Conservation (phyloP, 2,797 vertebrate species). For the Synanceia verrucosa region DNA sequence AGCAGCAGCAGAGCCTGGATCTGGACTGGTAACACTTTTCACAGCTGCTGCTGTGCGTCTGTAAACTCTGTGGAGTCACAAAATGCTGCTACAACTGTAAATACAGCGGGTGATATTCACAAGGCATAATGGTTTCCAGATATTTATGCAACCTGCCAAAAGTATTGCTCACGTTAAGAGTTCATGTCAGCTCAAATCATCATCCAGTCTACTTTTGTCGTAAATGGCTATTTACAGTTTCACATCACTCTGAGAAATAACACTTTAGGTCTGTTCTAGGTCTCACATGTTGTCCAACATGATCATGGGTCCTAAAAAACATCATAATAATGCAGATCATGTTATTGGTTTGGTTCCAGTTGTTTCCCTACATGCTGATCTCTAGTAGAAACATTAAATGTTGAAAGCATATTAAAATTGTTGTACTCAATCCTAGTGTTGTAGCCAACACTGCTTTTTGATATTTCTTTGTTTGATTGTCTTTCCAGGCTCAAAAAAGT, state of each 20-base stretch:
- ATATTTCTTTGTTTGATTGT: not conserved
- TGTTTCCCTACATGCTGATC: no score
- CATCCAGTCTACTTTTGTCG: not conserved
- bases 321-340: not conserved
- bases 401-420: not conserved
- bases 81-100: conserved; percentile 41
- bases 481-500: not conserved
- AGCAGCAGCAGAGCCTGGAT: conserved; percentile 32
- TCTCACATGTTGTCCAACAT: not conserved
- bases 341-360: not conserved
- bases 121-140: not conserved
- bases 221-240: not conserved
- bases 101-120: conserved; percentile 4
- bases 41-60: conserved; percentile 53
- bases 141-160: not conserved
- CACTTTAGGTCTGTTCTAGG: not conserved
- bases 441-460: not conserved
- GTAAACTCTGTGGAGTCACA: conserved; percentile 23
- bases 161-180: not conserved
- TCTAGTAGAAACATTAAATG: not conserved
- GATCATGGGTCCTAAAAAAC: no score
- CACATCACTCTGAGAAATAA: not conserved
- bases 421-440: not conserved
- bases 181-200: not conserved
- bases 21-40: conserved; percentile 57